Conservation (phyloP, 2,888 invertebrate species). For the Caenorhabditis sp. region DNA sequence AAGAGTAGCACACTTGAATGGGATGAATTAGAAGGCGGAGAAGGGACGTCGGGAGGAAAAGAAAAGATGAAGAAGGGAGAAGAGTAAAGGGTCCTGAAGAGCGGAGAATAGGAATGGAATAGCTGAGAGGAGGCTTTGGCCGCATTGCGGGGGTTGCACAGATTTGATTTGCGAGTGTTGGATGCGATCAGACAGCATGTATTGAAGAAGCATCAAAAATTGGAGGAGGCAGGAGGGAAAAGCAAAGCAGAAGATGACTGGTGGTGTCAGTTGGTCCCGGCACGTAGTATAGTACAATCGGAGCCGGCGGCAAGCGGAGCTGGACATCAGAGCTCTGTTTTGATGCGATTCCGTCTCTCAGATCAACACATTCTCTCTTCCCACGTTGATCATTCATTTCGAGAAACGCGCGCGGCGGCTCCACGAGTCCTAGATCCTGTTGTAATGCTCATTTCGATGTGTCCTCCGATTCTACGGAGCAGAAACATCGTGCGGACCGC, state of each 20-base stretch:
- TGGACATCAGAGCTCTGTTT: constrained; percentile 43
- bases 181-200: constrained; percentile 36
- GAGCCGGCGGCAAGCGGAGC: constrained; percentile 9
- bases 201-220: constrained; percentile 46
- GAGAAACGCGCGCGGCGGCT: constrained; percentile 17
- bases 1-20: constrained; percentile 27
- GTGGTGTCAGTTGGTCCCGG: constrained; percentile 51
- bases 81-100: constrained; percentile 12
- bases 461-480: constrained; percentile 27
- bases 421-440: constrained; percentile 6
- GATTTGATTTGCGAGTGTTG: constrained; percentile 48
- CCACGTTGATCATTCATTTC: constrained; percentile 45
- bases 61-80: constrained; percentile 3
- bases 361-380: constrained; percentile 10
- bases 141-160: constrained; percentile 43
- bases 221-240: constrained; percentile 9
- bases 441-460: constrained; percentile 50
- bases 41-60: constrained; percentile 6
- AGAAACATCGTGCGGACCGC: constrained; percentile 28
- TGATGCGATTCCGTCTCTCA: constrained; percentile 17
- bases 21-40: constrained; percentile 33
- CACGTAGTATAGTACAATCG: constrained; percentile 39
- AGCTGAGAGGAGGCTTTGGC: not conserved
- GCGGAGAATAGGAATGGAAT: constrained; percentile 24
- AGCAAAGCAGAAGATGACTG: constrained; percentile 12